These are phyloP conservation scores for Gallirallus australis DNA, from an alignment of 2,797 vertebrate genomes.

Conservation along the genomic window DNA sequence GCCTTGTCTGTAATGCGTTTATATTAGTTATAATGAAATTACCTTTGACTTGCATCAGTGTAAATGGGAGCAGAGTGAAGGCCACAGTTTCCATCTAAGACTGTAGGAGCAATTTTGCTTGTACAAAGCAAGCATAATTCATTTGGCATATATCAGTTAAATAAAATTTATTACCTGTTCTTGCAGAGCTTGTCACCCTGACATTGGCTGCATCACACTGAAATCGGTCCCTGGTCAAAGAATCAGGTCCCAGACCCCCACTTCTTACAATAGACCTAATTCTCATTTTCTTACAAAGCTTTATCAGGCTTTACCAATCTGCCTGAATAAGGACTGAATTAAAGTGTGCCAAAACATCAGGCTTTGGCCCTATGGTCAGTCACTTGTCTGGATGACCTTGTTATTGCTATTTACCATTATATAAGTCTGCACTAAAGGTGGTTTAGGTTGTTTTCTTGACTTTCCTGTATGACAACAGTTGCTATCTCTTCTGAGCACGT, in stretches of 20 bases:
- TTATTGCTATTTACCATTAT: background rate
- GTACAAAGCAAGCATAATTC: background rate
- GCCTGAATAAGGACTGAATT: background rate
- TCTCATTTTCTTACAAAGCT: background rate
- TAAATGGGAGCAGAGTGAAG: constrained; percentile 7
- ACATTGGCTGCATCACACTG: background rate
- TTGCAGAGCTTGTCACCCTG: background rate
- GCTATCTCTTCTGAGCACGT: background rate
- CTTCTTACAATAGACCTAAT: background rate
- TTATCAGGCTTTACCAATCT: background rate
- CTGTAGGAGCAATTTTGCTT: background rate
- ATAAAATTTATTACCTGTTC: background rate
- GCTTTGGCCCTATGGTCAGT: background rate
- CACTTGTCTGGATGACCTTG: background rate
- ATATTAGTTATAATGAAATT: constrained; percentile 9
- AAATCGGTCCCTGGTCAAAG: background rate
- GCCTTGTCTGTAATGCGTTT: background rate
- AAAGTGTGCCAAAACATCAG: background rate
- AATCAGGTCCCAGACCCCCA: background rate
- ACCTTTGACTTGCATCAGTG: background rate
- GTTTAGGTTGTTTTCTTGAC: background rate
- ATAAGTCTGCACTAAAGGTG: background rate
- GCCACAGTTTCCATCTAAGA: background rate
- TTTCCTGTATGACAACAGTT: background rate
- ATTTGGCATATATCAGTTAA: background rate